These are phyloP conservation scores for Sinocyclocheilus anshuiensis DNA, from an alignment of 2,113 vertebrate genomes.

Conservation along the genomic window DNA sequence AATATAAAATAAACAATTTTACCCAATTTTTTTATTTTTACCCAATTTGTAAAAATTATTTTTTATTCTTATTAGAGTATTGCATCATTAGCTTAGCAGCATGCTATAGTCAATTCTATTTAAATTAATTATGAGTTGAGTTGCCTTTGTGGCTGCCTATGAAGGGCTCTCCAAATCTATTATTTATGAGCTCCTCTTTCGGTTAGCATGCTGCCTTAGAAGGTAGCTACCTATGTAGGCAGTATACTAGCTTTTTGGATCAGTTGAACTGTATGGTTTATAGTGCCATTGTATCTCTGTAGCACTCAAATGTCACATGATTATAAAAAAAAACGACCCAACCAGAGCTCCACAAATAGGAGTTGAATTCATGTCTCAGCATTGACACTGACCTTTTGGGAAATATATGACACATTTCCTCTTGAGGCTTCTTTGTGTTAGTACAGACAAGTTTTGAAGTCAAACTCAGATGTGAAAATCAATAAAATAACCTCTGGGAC, in stretches of 20 bases:
- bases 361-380: slow-evolving; percentile 8
- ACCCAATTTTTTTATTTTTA: not conserved
- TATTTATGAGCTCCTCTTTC: not conserved
- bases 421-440: slow-evolving; percentile 32
- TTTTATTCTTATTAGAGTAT: not conserved
- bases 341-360: not conserved
- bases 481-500: slow-evolving; percentile 51
- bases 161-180: not conserved
- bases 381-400: slow-evolving; percentile 31
- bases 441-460: slow-evolving; percentile 42
- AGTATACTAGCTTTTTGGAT: not conserved
- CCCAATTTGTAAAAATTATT: no score
- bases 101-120: not conserved
- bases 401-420: slow-evolving; percentile 42
- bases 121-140: not conserved
- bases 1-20: no score
- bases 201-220: not conserved
- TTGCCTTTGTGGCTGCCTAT: not conserved
- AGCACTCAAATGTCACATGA: not conserved
- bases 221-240: not conserved
- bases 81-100: not conserved
- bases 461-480: slow-evolving; percentile 47
- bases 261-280: not conserved
- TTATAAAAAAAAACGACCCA: not conserved
- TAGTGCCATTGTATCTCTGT: not conserved